Evolutionary conservation across 2,888 invertebrate genomes (phyloP).

Genomic region (Mechanitis mazaeus): DNA sequence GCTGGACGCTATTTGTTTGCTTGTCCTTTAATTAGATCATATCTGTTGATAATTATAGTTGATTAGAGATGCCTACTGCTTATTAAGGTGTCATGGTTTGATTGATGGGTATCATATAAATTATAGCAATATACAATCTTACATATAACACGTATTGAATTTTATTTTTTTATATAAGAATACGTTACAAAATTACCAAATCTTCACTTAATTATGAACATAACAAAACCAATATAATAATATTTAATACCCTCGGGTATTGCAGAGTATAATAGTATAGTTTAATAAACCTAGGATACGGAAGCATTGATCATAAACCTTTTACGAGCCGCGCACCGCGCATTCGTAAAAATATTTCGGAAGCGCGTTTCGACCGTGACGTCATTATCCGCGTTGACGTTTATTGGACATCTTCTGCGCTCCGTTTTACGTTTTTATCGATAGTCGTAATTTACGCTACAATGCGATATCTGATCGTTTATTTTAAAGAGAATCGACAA

Average conservation of each 20-base stretch:
- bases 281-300: constrained; percentile 57
- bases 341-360: constrained; percentile 70
- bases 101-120: constrained; percentile 1
- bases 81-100: not conserved
- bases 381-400: constrained; percentile 39
- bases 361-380: constrained; percentile 41
- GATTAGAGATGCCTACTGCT: constrained; percentile 12
- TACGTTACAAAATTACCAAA: not conserved
- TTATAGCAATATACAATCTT: not conserved
- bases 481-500: constrained; percentile 12
- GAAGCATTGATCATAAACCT: constrained; percentile 53
- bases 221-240: constrained; percentile 15
- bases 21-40: constrained; percentile 39
- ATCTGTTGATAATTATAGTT: constrained; percentile 21
- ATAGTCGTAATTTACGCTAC: constrained; percentile 37
- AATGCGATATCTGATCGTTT: constrained; percentile 22
- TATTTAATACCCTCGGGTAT: constrained; percentile 24
- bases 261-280: constrained; percentile 35
- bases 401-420: constrained; percentile 37
- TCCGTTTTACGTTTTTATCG: constrained; percentile 44
- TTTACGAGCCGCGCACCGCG: constrained; percentile 62
- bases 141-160: too few relatives aligned
- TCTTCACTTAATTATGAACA: not conserved
- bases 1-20: constrained; percentile 44
- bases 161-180: too few relatives aligned